Percentiles rank a stretch among this genome's conserved stretches.
Conservation (phyloP, 2,113 vertebrate species). For the Phrynocephalus versicolor region DNA sequence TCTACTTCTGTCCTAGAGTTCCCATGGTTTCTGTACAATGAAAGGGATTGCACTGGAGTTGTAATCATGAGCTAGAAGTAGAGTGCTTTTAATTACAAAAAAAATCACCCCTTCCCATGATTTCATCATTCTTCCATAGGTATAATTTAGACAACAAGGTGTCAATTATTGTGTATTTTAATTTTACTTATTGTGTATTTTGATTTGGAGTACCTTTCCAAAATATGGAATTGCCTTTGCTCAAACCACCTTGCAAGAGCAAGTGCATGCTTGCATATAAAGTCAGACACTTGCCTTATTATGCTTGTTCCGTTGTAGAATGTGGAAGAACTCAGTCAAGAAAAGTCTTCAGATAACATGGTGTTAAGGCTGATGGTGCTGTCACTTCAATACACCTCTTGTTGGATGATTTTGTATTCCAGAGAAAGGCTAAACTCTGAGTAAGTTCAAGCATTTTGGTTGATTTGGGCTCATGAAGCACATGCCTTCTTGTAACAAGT, state of each 20-base stretch:
- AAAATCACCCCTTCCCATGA: too few relatives aligned
- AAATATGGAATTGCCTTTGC: neutral
- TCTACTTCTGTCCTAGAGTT: too few relatives aligned
- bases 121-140: neutral
- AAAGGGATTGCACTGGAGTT: too few relatives aligned
- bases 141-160: too few relatives aligned
- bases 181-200: neutral
- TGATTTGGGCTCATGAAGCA: neutral
- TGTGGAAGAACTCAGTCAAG: constrained; percentile 79
- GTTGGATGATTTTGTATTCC: constrained; percentile 88
- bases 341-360: constrained; percentile 79
- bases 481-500: neutral
- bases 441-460: constrained; percentile 66
- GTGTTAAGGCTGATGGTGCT: constrained; percentile 83
- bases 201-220: neutral
- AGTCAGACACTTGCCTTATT: constrained; percentile 31
- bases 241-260: neutral
- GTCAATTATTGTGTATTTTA: neutral
- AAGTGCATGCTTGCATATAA: constrained; percentile 22
- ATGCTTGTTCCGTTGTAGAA: constrained; percentile 71
- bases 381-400: constrained; percentile 88
- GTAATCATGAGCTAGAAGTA: too few relatives aligned
- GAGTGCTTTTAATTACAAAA: too few relatives aligned
- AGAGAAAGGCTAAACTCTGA: constrained; percentile 72
- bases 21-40: too few relatives aligned